phyloP scores from a whole-genome alignment of 64 coral and sea anemone genomes.

The Porites australiensis region DNA sequence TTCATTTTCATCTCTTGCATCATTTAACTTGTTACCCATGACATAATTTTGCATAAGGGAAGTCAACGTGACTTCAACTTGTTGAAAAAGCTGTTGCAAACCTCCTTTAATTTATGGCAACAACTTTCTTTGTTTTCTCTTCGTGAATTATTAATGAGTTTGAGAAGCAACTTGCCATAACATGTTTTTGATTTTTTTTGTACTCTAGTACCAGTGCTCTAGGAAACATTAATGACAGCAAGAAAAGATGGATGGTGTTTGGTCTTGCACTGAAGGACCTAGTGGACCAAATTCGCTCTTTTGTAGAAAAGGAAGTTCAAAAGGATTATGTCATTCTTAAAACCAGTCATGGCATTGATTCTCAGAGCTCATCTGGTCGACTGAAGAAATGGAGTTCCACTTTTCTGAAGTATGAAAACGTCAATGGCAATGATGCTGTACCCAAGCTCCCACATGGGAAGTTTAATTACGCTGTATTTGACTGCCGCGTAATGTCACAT shows the following conservation, averaged over 20 bases:
- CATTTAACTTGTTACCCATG: no score
- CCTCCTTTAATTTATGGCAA: no score
- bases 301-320: slow-evolving; percentile 13
- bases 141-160: no score
- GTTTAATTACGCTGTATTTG: neutral
- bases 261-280: slow-evolving; percentile 51
- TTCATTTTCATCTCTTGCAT: no score
- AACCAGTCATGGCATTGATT: slow-evolving; percentile 23
- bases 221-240: slow-evolving; percentile 14
- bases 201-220: neutral
- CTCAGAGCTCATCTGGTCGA: slow-evolving; percentile 3
- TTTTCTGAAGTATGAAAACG: slow-evolving; percentile 39
- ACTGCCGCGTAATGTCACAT: slow-evolving; percentile 35
- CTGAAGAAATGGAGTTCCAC: neutral
- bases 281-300: slow-evolving; percentile 6
- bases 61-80: no score
- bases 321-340: slow-evolving; percentile 44
- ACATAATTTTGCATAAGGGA: no score
- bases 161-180: no score
- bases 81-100: no score
- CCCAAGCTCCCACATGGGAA: neutral
- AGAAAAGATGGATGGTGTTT: slow-evolving; percentile 61
- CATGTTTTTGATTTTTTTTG: neutral
- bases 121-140: no score
- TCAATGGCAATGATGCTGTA: slow-evolving; percentile 29